Evolutionary conservation across 2,113 vertebrate species (phyloP), one percentile per base, ranked within the genome.

Genomic region (Channa maculata): DNA sequence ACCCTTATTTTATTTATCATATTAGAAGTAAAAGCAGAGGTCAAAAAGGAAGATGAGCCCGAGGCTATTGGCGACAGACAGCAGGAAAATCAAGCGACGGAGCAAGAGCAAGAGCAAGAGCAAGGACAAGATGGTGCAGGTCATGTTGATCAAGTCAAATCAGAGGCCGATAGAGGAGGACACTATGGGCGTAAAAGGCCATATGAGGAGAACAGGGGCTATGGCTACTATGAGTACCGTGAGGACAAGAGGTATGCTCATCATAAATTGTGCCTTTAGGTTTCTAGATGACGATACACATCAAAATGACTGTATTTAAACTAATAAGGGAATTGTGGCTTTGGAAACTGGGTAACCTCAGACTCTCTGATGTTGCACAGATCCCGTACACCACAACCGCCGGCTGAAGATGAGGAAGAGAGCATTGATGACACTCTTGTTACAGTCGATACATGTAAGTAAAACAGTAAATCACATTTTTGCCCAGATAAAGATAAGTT

Each of bases 401-500:
- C 95, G 0, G 96, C 95, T 1, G 96, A 97, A 88, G 97, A 98
- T 0, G 96, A 96, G 4, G 97, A 98, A 49, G 96, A 98, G 8
- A 93, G 94, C 33, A 96, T 97, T 53, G 96, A 97, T 6, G 96
- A 96, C 53, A 92, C 94, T 0, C 86, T 96, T 10, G 96, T 97
- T 8, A 95, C 95, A 43, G 92, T 98, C 1, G 97, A 97, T 79
- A 97, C 96, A 3, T 98, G 97, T 98, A 81, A 95, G 96, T 94
- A 64, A 14, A 38, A 0, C 3, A 14, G n/a, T 39, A 8, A 66
- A 65, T 24, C 37, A 36, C 0, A n/a, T 45, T 46, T 44, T 13
- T 33, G 5, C 34, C 1, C 1, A 55, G n/a, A 10, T n/a, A 43
- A 13, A 4, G 41, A n/a, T 39, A 3, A 39, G 8, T 41, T 49